phyloP scores from a whole-genome alignment of 2,888 invertebrate species.

The Lasioglossum villosulum region DNA sequence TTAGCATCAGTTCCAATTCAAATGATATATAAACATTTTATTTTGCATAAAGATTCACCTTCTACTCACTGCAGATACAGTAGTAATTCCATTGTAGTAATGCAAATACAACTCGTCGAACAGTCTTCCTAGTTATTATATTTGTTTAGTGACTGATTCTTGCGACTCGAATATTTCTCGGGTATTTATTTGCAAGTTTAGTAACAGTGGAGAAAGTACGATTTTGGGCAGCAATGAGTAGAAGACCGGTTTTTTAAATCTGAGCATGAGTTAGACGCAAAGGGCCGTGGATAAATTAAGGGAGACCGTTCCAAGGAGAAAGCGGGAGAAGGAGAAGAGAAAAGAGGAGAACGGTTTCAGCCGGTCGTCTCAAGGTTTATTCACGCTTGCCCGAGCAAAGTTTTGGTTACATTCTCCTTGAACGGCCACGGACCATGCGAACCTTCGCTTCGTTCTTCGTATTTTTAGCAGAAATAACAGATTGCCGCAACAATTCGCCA shows the following conservation, averaged over 20 bases:
- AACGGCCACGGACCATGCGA: slow-evolving; percentile 64
- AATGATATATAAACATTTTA: too few relatives aligned
- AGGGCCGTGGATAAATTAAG: slow-evolving; percentile 31
- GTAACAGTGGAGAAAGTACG: background rate
- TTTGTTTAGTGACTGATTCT: background rate
- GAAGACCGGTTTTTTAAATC: slow-evolving; percentile 34
- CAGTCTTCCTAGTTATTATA: background rate
- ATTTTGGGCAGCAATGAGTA: background rate
- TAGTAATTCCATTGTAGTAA: too few relatives aligned
- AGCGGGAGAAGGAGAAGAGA: slow-evolving; percentile 32
- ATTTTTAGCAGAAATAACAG: slow-evolving; percentile 64
- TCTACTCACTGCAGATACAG: too few relatives aligned
- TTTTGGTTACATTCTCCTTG: slow-evolving; percentile 68
- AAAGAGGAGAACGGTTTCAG: slow-evolving; percentile 63
- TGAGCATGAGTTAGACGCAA: slow-evolving; percentile 29
- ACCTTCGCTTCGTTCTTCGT: slow-evolving; percentile 56
- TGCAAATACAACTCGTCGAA: too few relatives aligned
- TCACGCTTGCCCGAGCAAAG: slow-evolving; percentile 64
- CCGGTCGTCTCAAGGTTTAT: slow-evolving; percentile 67
- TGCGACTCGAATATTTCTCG: background rate
- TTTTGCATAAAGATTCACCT: too few relatives aligned
- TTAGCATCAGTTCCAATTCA: too few relatives aligned
- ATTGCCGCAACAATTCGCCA: slow-evolving; percentile 46
- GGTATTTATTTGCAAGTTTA: background rate
- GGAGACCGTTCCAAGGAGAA: slow-evolving; percentile 14